phyloP scores from a whole-genome alignment of 1,140 invertebrate genomes.

The Venturia canescens region DNA sequence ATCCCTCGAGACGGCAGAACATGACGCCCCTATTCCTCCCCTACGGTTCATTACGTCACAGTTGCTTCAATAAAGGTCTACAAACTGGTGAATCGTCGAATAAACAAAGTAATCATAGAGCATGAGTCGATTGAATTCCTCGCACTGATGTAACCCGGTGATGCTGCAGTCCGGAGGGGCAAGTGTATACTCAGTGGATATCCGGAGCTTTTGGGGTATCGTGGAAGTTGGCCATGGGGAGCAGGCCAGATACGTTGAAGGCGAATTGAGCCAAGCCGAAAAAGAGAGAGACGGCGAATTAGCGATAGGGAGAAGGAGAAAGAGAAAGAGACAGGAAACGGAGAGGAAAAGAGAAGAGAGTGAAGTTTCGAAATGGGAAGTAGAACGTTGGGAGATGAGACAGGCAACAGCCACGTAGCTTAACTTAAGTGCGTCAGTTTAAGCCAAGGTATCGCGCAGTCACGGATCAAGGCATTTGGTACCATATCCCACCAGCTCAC shows the following conservation, averaged over 20 bases:
- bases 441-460: constrained; percentile 57
- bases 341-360: background rate
- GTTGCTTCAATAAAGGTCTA: too few relatives aligned
- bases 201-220: background rate
- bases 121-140: background rate
- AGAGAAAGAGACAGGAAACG: background rate
- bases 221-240: constrained; percentile 22
- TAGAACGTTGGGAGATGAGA: constrained; percentile 38
- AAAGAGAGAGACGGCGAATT: background rate
- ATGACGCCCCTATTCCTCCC: too few relatives aligned
- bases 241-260: background rate
- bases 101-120: background rate
- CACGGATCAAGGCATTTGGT: constrained; percentile 49
- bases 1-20: too few relatives aligned
- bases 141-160: background rate
- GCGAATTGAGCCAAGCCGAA: background rate
- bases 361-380: constrained; percentile 33
- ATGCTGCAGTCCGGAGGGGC: background rate
- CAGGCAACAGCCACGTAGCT: constrained; percentile 49
- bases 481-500: constrained; percentile 26
- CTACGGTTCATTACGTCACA: too few relatives aligned
- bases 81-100: background rate
- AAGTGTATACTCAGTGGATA: constrained; percentile 2
- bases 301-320: background rate
- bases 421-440: constrained; percentile 62